Evolutionary conservation across 23 tunicate species (phyloP).

Genomic region (Oikopleura vanhoeffeni): DNA sequence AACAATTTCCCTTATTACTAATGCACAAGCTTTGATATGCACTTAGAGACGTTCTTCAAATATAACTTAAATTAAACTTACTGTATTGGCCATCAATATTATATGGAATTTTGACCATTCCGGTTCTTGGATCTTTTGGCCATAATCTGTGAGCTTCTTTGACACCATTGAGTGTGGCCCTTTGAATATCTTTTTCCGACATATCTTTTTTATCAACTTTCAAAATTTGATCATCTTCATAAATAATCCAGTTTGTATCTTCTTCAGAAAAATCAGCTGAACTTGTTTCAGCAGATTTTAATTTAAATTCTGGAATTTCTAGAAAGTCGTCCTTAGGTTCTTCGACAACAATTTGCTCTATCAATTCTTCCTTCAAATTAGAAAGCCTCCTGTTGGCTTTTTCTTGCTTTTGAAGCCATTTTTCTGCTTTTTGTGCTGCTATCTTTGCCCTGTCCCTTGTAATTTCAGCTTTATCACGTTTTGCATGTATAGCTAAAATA

Average conservation of each 20-base stretch:
- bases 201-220: background rate
- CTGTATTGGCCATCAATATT: conserved; percentile 48
- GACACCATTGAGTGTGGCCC: background rate
- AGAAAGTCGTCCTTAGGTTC: background rate
- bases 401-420: background rate
- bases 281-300: background rate
- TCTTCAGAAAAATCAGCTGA: background rate
- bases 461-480: background rate
- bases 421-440: background rate
- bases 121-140: conserved; percentile 14
- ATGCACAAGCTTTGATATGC: no score
- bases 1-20: no score
- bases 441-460: background rate
- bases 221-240: background rate
- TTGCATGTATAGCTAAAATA: no score
- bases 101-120: conserved; percentile 69
- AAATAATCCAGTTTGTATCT: background rate
- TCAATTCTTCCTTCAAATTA: background rate
- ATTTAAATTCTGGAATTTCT: background rate
- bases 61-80: no score
- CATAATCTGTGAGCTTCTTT: background rate
- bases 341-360: background rate
- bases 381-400: background rate
- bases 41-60: no score
- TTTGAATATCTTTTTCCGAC: background rate